Percentiles rank a stretch among this genome's conserved stretches.
phyloP scores from a whole-genome alignment of 2,797 vertebrate genomes.

The Sebastes elongatus region DNA sequence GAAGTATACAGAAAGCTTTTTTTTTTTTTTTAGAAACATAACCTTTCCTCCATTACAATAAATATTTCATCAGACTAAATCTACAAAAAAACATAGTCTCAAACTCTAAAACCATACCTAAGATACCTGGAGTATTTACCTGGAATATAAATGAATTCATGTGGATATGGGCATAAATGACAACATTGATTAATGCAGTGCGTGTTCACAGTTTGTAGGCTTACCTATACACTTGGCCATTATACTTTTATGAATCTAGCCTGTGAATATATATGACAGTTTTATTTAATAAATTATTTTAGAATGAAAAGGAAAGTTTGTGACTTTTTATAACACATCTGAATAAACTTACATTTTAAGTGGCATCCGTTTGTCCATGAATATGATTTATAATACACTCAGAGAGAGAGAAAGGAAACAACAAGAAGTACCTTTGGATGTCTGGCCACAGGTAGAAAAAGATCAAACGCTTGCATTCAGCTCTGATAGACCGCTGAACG shows the following conservation, averaged over 20 bases:
- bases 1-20: slow-evolving; percentile 63
- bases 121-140: slow-evolving; percentile 63
- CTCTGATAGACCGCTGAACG: slow-evolving; percentile 46
- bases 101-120: slow-evolving; percentile 67
- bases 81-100: slow-evolving; percentile 75
- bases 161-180: slow-evolving; percentile 36
- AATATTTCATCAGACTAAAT: slow-evolving; percentile 71
- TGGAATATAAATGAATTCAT: slow-evolving; percentile 64
- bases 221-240: slow-evolving; percentile 42
- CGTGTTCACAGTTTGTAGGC: slow-evolving; percentile 61
- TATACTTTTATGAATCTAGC: slow-evolving; percentile 14
- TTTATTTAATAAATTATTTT: slow-evolving; percentile 22
- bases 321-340: slow-evolving; percentile 25
- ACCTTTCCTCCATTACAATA: slow-evolving; percentile 61
- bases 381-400: slow-evolving; percentile 50
- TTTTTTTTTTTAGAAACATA: slow-evolving; percentile 52
- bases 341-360: slow-evolving; percentile 35
- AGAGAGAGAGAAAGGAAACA: slow-evolving; percentile 25
- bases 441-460: slow-evolving; percentile 63
- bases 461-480: slow-evolving; percentile 35
- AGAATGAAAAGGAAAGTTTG: slow-evolving; percentile 18
- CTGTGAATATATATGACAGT: slow-evolving; percentile 31
- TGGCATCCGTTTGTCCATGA: slow-evolving; percentile 43
- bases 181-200: slow-evolving; percentile 53
- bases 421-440: slow-evolving; percentile 51